A percentile compares a stretch with the other conserved stretches of the same genome.
Conservation (phyloP, 2,888 invertebrate species). For the Entomobrya proxima region DNA sequence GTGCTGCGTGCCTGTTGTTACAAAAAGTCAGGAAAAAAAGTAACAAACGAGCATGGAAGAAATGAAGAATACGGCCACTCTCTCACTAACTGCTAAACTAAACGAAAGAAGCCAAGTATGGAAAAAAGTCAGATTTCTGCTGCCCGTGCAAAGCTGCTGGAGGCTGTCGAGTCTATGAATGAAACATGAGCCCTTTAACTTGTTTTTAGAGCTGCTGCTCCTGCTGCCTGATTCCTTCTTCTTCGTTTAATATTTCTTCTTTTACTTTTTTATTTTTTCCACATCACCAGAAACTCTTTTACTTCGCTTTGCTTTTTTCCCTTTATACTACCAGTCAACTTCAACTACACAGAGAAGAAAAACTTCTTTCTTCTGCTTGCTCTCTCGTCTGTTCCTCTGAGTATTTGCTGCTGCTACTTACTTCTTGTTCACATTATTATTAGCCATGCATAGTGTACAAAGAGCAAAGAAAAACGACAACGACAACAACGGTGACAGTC, state of each 20-base stretch:
- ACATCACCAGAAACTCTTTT: background rate
- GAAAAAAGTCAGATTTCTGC: slow-evolving; percentile 28
- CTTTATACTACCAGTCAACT: slow-evolving; percentile 34
- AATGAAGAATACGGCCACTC: background rate
- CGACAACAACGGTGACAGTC: slow-evolving; percentile 6
- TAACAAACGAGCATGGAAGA: too few species aligned
- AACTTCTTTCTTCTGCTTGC: background rate
- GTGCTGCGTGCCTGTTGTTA: too few species aligned
- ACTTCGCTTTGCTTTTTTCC: background rate
- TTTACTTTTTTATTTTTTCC: background rate
- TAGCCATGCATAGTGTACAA: too few species aligned
- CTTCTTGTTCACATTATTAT: slow-evolving; percentile 17
- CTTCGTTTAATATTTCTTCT: background rate
- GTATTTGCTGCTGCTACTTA: background rate
- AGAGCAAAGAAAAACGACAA: background rate
- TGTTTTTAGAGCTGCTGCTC: slow-evolving; percentile 22
- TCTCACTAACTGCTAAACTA: background rate
- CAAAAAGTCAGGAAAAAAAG: background rate
- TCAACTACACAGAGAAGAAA: slow-evolving; percentile 1
- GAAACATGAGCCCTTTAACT: slow-evolving; percentile 64
- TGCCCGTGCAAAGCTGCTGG: slow-evolving; percentile 45
- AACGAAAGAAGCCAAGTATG: slow-evolving; percentile 38
- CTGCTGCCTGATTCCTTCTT: slow-evolving; percentile 16
- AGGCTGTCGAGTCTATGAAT: slow-evolving; percentile 58
- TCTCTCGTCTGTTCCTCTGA: background rate